A percentile compares a stretch with the other conserved stretches of the same genome.
Conservation (phyloP, 2,113 vertebrate species). For the Cochlearius cochlearius region DNA sequence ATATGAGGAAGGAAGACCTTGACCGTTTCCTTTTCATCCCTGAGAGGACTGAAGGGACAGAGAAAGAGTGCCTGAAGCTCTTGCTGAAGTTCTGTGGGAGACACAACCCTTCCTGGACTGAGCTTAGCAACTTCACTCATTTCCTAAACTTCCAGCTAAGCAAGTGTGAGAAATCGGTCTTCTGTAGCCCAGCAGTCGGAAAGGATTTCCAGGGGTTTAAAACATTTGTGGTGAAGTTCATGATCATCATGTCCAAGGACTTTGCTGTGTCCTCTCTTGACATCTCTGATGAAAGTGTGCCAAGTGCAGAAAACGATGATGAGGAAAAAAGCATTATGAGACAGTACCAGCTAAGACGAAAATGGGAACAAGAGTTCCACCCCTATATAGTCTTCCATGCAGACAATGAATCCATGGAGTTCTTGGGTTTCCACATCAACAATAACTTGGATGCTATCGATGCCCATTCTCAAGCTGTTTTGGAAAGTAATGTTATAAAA, state of each 20-base stretch:
- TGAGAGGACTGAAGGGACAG: slow-evolving; percentile 25
- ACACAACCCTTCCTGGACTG: slow-evolving; percentile 77
- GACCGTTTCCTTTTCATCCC: slow-evolving; percentile 66
- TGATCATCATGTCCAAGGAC: slow-evolving; percentile 80
- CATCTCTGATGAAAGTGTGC: slow-evolving; percentile 71
- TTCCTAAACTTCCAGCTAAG: slow-evolving; percentile 80
- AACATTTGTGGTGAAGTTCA: slow-evolving; percentile 79
- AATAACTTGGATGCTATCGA: slow-evolving; percentile 66
- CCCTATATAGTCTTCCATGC: slow-evolving; percentile 83
- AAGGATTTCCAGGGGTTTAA: slow-evolving; percentile 75
- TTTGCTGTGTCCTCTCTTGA: slow-evolving; percentile 75
- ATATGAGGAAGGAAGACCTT: slow-evolving; percentile 40
- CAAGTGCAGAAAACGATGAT: background rate
- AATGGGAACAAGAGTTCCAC: slow-evolving; percentile 78
- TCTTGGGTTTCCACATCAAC: slow-evolving; percentile 74
- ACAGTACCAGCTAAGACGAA: slow-evolving; percentile 66
- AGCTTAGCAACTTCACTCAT: slow-evolving; percentile 78
- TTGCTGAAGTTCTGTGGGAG: slow-evolving; percentile 72
- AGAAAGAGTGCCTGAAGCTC: slow-evolving; percentile 65
- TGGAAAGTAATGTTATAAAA: slow-evolving; percentile 71
- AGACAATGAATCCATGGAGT: slow-evolving; percentile 76
- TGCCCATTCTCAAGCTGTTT: slow-evolving; percentile 46
- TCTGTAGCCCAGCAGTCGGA: slow-evolving; percentile 69
- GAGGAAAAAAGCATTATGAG: slow-evolving; percentile 35
- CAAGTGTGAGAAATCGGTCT: slow-evolving; percentile 76